Percentiles rank a stretch among this genome's conserved stretches.
Evolutionary conservation across 2,797 vertebrate genomes (phyloP).

Genomic region (Gambelia wislizenii): DNA sequence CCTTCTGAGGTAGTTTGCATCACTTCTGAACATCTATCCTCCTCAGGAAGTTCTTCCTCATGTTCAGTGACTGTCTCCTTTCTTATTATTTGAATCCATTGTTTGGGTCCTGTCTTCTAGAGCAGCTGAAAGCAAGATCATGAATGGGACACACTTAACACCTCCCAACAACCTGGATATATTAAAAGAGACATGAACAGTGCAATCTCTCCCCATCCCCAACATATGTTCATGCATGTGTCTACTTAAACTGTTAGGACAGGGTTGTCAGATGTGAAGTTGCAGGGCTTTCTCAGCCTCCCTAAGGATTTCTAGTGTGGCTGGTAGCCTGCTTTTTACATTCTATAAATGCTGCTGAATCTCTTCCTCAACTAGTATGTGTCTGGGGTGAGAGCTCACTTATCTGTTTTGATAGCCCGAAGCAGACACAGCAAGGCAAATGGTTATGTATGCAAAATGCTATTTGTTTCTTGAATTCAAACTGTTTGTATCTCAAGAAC

Average conservation of each 20-base stretch:
- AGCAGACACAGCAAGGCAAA: neutral
- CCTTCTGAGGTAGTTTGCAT: too few species aligned
- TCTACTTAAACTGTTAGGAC: neutral
- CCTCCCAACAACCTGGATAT: neutral
- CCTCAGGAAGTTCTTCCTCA: too few species aligned
- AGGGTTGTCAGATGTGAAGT: neutral
- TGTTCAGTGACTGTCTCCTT: too few species aligned
- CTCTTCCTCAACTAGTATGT: neutral
- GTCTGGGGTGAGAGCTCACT: neutral
- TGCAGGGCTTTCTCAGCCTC: too few species aligned
- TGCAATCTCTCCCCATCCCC: neutral
- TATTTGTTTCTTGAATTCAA: neutral
- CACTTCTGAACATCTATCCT: too few species aligned
- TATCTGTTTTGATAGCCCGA: neutral
- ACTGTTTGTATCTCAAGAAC: neutral
- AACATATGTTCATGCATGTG: neutral
- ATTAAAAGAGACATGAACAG: neutral
- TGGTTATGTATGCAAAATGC: neutral
- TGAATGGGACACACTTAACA: neutral
- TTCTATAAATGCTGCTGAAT: neutral
- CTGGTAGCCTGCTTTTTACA: neutral
- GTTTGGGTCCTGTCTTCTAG: too few species aligned
- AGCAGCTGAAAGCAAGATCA: neutral
- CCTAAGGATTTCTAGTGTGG: neutral
- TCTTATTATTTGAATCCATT: too few species aligned